Base-by-base conservation (phyloP, 2,888 invertebrate species). In the Slavum lentiscoides region DNA sequence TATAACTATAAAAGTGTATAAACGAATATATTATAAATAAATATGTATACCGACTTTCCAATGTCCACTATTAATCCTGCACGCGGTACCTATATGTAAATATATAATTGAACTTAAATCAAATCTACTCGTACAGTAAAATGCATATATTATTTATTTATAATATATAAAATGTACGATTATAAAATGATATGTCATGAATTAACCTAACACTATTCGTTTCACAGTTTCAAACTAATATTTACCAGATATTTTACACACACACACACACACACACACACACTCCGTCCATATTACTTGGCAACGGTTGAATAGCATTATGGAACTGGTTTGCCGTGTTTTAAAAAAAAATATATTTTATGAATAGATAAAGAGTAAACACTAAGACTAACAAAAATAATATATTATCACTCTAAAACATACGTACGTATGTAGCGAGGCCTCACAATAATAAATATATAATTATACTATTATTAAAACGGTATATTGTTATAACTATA, bases 401-500 rank as follows among this genome's bases (percentile, higher is more conserved):
- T 30, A 43, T 7, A 49, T 30, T 62, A 49, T 62, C 49, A n/a
- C 49, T 61, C 23, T 74, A 74, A n/a, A 13, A 21, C n/a, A 49
- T 7, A 15, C 2, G 0, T 62, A 30, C 13, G 13, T 30, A 53
- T 15, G 30, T 4, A 67, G 13, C 21, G 49, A 67, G n/a, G 9
- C 53, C n/a, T 66, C 7, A 30, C 30, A 30, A 23, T 23, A 39
- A 67, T 58, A 75, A 67, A 58, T 21, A 19, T 43, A 59, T 62
- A 77, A 77, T 69, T 62, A 77, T 21, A 77, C 37, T 53, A 21
- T 69, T 69, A 62, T 77, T 69, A 69, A 62, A 69, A 62, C 69
- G 39, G 77, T 53, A 77, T 30, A 30, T 69, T 74, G 66, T 74
- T 66, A 23, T 21, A 66, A 66, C 39, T 55, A 66, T 53, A 30